A percentile compares a stretch with the other conserved stretches of the same genome.
Conservation (phyloP, 2,888 invertebrate species). For the Pristionchus entomophagus region DNA sequence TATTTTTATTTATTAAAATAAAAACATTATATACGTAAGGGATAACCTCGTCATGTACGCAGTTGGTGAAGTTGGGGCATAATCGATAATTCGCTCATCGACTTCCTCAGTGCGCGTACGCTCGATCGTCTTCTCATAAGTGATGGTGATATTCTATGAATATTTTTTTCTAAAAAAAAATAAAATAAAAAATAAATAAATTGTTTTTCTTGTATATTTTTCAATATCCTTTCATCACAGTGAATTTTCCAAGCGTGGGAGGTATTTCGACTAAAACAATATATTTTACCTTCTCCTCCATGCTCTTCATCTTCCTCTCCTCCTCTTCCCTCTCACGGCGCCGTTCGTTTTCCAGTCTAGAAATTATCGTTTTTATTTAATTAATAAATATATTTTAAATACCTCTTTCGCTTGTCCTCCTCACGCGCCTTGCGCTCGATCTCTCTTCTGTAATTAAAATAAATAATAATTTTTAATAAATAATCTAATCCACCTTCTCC, state of each 20-base stretch:
- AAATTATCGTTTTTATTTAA: too few relatives aligned
- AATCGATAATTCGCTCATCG: neutral
- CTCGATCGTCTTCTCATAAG: conserved; percentile 24
- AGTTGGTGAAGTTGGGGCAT: neutral
- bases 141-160: neutral
- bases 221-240: neutral
- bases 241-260: too few relatives aligned
- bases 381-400: neutral
- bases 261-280: too few relatives aligned
- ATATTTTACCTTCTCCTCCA: conserved; percentile 29
- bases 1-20: too few relatives aligned
- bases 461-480: too few relatives aligned
- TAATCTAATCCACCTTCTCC: too few relatives aligned
- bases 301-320: neutral
- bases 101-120: conserved; percentile 10
- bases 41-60: conserved; percentile 3
- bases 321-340: conserved; percentile 11
- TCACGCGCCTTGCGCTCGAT: conserved; percentile 30
- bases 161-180: neutral
- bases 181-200: too few relatives aligned
- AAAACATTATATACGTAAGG: too few relatives aligned
- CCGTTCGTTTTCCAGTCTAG: neutral
- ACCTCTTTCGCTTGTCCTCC: neutral
- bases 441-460: neutral
- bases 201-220: neutral